Base-by-base conservation (phyloP, 1,140 invertebrate genomes). In the Scaptomyza hsui region DNA sequence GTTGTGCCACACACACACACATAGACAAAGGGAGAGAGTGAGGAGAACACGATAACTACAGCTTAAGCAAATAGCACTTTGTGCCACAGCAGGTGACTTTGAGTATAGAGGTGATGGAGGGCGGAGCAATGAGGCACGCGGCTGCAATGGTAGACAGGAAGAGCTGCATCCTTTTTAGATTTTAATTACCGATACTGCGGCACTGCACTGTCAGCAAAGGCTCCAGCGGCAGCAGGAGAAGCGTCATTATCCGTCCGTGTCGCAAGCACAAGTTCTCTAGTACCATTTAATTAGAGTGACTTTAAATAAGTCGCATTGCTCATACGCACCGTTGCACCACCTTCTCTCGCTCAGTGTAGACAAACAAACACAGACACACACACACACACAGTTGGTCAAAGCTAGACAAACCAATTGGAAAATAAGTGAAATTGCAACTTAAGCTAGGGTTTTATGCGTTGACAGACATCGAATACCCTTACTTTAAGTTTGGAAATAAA, bases 141-240 rank as follows among this genome's bases (percentile, higher is more conserved):
- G 26, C 24, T 15, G 51, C 24, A 41, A 44, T 10, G 44, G 15
- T 21, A 35, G 63, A 72, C 55, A 78, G 65, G 52, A 68, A 64
- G 65, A 69, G 47, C 65, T 70, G 82, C 41, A 68, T 78, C 44
- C 79, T 78, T 88, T 85, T 82, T 76, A 88, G 82, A 88, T 88
- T 88, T 88, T 82, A 88, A 88, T 88, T 88, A 86, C 72, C 83
- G 82, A 88, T 88, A 82, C 65, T 75, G 71, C 70, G 61, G 48
- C 52, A 37, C n/a, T 24, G 67, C 72, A 62, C 48, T 67, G 49
- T 52, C 53, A 64, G 65, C 80, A 78, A 78, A 32, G 60, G 48
- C 42, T 29, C 59, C 44, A 48, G 1, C 6, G n/a, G n/a, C n/a
- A n/a, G n/a, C n/a, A n/a, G 19, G 2, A 21, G 19, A 16, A 21